These are phyloP conservation scores for Philaethria dido DNA, from an alignment of 2,888 invertebrate species.

Conservation along the genomic window DNA sequence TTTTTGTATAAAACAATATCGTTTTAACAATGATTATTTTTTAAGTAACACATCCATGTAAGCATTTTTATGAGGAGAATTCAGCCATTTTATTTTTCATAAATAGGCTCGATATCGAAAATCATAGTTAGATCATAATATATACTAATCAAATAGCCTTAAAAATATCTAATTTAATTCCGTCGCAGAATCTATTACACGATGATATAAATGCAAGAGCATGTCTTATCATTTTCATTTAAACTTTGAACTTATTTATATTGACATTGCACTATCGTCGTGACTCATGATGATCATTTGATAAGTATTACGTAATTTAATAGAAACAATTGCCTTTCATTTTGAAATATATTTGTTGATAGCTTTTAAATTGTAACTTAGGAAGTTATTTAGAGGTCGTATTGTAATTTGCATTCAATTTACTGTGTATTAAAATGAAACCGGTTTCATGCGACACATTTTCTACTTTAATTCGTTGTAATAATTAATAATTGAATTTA, in stretches of 20 bases:
- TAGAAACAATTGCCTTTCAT: conserved; percentile 8
- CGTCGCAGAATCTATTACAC: not conserved
- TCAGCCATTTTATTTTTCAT: too few species aligned
- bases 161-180: too few species aligned
- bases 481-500: not conserved
- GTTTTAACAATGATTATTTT: too few species aligned
- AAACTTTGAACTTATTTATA: conserved; percentile 32
- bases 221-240: conserved; percentile 31
- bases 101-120: too few species aligned
- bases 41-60: too few species aligned
- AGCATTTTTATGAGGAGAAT: too few species aligned
- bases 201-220: not conserved
- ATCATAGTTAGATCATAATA: too few species aligned
- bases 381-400: conserved; percentile 17
- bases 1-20: too few species aligned
- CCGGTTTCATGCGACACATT: not conserved
- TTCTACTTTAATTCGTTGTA: not conserved
- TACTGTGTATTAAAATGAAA: not conserved
- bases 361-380: conserved; percentile 4
- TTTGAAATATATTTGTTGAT: not conserved
- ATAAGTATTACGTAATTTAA: conserved; percentile 26
- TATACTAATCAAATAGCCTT: too few species aligned
- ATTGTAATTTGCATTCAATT: conserved; percentile 7
- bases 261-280: conserved; percentile 10
- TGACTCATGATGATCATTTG: conserved; percentile 18